Base-by-base conservation (phyloP, 2,888 invertebrate species). In the Erebia epiphron region DNA sequence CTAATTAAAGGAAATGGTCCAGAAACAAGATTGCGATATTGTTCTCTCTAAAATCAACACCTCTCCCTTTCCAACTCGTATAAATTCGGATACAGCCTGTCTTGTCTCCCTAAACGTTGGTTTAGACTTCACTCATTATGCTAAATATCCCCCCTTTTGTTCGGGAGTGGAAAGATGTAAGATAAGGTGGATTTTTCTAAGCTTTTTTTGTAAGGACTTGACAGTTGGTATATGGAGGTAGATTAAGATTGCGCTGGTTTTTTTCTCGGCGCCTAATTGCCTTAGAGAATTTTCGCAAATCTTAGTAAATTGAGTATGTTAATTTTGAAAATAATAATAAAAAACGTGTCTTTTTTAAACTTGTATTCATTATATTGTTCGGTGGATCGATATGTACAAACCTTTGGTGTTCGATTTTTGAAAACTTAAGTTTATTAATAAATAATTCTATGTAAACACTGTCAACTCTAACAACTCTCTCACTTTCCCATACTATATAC, bases 21-120 rank as follows among this genome's bases (percentile, higher is more conserved):
- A 92, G 94, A 94, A 94, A 94, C 94, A 94, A 94, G 93, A 94
- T 94, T 94, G 93, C 88, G 92, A 91, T 92, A 93, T 93, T 93
- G 93, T 93, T 88, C 90, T 88, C 88, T 83, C 82, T 82, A 84
- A 35, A 86, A 87, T 79, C 80, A 79, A 74, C 73, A 50, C 3
- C 82, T 69, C 0, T 87, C 88, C 67, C 79, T 67, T 54, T 89
- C 85, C 41, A 46, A 65, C 82, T 2, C 16, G 0, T 0, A 0
- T 0, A 2, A 1, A 35, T 7, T 9, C 21, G 1, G 0, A 76
- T 86, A 72, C 9, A 7, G 1, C 77, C 64, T 1, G 89, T 90
- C 74, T 84, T 41, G 63, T 90, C 82, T 65, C 80, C 75, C 91
- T 91, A 92, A 92, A 91, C 88, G 92, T 85, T 89, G 82, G 80